Percentiles rank a stretch among this genome's conserved stretches.
phyloP scores from a whole-genome alignment of 2,113 vertebrate genomes.

The Podocnemis expansa region DNA sequence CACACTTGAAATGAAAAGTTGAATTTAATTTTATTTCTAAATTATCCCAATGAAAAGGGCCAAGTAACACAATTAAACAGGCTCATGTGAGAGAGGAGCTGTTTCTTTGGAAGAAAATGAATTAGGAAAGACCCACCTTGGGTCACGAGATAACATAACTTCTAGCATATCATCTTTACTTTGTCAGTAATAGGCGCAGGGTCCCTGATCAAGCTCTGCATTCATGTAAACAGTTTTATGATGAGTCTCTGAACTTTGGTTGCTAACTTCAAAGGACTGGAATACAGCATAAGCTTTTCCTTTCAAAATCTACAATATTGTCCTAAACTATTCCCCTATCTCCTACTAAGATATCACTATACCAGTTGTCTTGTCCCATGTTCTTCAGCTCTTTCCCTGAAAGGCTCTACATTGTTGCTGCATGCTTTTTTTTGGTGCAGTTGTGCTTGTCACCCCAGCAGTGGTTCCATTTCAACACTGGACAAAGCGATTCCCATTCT shows the following conservation, averaged over 20 bases:
- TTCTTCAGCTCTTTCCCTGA: neutral
- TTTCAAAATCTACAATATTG: neutral
- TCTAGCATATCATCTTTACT: conserved; percentile 35
- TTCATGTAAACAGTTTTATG: neutral
- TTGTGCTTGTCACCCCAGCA: neutral
- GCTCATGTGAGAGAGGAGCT: neutral
- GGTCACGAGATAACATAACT: neutral
- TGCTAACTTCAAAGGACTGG: neutral
- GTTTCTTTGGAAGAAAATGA: conserved; percentile 15
- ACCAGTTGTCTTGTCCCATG: neutral
- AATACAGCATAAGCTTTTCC: neutral
- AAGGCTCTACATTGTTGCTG: neutral
- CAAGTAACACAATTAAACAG: conserved; percentile 17
- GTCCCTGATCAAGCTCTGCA: neutral
- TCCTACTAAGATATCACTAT: neutral
- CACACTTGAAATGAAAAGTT: conserved; percentile 1
- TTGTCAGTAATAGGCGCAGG: neutral
- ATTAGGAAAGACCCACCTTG: neutral
- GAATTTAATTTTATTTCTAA: conserved; percentile 36
- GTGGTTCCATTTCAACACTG: neutral
- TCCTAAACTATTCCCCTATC: neutral
- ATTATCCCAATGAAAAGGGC: conserved; percentile 53
- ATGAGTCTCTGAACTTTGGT: rapidly evolving
- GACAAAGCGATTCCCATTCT: neutral
- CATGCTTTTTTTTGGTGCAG: no score